These are phyloP conservation scores for Synanthedon vespiformis DNA, from an alignment of 2,888 invertebrate species.

Conservation along the genomic window DNA sequence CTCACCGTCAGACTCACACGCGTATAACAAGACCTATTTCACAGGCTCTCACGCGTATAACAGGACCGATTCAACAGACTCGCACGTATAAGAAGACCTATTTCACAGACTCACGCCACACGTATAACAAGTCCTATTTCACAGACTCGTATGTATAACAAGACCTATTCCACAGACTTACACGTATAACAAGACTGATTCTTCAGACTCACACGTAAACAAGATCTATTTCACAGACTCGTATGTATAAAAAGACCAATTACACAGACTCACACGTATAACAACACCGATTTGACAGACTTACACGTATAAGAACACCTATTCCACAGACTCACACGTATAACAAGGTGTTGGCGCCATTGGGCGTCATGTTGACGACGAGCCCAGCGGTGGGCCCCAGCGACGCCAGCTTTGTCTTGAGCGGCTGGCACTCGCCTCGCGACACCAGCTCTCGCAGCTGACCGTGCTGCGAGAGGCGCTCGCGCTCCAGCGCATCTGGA, in stretches of 20 bases:
- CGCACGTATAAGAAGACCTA: conserved; percentile 59
- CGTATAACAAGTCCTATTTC: conserved; percentile 15
- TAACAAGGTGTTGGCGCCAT: conserved; percentile 87
- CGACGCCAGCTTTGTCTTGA: conserved; percentile 75
- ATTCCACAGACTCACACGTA: conserved; percentile 77
- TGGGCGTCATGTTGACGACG: conserved; percentile 88
- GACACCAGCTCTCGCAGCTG: conserved; percentile 82
- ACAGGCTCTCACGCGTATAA: conserved; percentile 67
- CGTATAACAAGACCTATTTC: too few species aligned
- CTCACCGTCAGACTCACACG: neutral
- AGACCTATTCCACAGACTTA: too few species aligned
- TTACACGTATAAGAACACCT: too few species aligned
- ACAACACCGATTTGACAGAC: too few species aligned
- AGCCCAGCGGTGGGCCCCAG: conserved; percentile 76
- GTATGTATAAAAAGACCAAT: too few species aligned
- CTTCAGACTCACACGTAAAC: too few species aligned
- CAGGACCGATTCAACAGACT: conserved; percentile 35
- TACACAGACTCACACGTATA: too few species aligned
- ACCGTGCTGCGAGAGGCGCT: conserved; percentile 79
- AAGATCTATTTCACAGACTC: too few species aligned
- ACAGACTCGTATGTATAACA: neutral
- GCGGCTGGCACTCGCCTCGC: conserved; percentile 77
- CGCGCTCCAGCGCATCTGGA: conserved; percentile 79
- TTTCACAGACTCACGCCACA: conserved; percentile 72
- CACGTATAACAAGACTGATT: too few species aligned